A percentile compares a stretch with the other conserved stretches of the same genome.
Conservation (phyloP, 2,797 vertebrate species). For the Cryptoprocta ferox region DNA sequence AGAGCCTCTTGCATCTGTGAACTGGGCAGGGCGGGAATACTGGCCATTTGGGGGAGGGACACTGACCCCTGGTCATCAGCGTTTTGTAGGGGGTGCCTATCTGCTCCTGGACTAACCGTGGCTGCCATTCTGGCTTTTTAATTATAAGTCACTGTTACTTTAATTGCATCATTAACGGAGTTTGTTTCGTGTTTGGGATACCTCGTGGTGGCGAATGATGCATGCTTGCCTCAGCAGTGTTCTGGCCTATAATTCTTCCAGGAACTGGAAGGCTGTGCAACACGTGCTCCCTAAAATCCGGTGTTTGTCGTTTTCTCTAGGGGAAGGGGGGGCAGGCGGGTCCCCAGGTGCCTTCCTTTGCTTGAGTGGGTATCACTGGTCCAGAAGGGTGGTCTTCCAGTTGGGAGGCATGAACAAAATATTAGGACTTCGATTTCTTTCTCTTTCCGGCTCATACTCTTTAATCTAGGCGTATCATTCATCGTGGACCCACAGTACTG, state of each 20-base stretch:
- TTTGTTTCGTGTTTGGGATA: not conserved
- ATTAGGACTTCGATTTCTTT: not conserved
- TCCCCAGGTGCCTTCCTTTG: not conserved
- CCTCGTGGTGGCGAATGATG: not conserved
- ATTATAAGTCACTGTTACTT: not conserved
- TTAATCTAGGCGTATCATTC: not conserved
- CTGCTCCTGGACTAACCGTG: not conserved
- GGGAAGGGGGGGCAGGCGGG: not conserved
- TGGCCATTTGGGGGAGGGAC: not conserved
- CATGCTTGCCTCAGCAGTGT: not conserved
- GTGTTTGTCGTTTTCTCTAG: not conserved
- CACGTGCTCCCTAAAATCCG: not conserved
- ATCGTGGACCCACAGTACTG: not conserved
- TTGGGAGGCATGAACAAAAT: not conserved
- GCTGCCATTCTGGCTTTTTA: not conserved
- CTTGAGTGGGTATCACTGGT: not conserved
- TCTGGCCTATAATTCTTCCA: not conserved
- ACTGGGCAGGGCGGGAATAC: not conserved
- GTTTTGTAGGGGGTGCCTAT: not conserved
- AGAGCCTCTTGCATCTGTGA: rapidly evolving
- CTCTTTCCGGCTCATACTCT: not conserved
- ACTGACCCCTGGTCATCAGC: not conserved
- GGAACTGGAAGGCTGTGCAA: not conserved
- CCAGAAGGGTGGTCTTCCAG: not conserved
- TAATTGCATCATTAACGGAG: not conserved